Percentiles rank a stretch among this genome's conserved stretches.
These are phyloP conservation scores for Atta texana DNA, from an alignment of 1,140 invertebrate species.

Conservation along the genomic window DNA sequence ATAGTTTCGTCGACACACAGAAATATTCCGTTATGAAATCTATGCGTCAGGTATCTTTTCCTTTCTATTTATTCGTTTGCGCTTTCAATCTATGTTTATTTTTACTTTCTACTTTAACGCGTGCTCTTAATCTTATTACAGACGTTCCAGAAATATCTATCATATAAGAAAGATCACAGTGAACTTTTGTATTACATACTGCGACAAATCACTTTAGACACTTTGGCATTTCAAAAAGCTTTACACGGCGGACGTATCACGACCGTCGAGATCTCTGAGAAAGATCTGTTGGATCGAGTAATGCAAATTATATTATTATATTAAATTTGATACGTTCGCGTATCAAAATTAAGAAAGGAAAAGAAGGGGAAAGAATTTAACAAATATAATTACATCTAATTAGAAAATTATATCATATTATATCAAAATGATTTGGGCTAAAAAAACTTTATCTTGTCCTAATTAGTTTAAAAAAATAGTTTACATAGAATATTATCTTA, in stretches of 20 bases:
- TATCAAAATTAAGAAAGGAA: not conserved
- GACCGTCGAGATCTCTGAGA: constrained; percentile 95
- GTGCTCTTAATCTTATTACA: constrained; percentile 84
- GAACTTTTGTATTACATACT: constrained; percentile 98
- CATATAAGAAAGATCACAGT: constrained; percentile 98
- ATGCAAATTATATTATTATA: constrained; percentile 53
- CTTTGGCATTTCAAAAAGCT: constrained; percentile 94
- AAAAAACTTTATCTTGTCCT: constrained; percentile 48
- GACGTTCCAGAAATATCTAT: constrained; percentile 97
- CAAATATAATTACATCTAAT: not conserved
- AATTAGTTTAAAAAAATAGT: constrained; percentile 46
- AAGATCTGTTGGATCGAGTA: constrained; percentile 95
- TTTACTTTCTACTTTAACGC: constrained; percentile 5
- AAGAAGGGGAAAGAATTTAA: not conserved
- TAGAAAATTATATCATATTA: constrained; percentile 23
- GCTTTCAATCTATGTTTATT: not conserved
- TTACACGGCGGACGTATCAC: constrained; percentile 91
- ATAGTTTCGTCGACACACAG: constrained; percentile 99
- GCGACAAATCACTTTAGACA: constrained; percentile 96
- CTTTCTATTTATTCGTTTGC: not conserved
- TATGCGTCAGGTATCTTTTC: constrained; percentile 93
- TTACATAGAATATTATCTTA: constrained; percentile 16
- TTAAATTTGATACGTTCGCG: constrained; percentile 1
- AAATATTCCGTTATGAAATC: constrained; percentile 99
- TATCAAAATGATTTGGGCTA: not conserved